These are phyloP conservation scores for Taenaris catops DNA, from an alignment of 2,888 invertebrate species.

Conservation along the genomic window DNA sequence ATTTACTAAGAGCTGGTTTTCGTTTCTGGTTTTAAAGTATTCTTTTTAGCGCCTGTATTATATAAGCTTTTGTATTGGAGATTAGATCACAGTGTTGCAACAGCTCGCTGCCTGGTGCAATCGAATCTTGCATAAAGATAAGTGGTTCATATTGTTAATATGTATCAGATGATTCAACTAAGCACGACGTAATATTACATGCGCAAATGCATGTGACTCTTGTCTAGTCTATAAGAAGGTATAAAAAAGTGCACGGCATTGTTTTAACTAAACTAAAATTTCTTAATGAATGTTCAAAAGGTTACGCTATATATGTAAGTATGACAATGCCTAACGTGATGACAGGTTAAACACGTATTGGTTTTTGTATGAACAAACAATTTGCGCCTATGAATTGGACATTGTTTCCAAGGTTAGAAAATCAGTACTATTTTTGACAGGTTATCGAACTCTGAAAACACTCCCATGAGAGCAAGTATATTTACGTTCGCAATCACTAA, in stretches of 20 bases:
- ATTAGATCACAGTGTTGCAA: slow-evolving; percentile 18
- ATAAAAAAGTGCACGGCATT: no score
- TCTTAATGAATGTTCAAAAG: no score
- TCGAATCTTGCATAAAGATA: slow-evolving; percentile 18
- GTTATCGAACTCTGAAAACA: slow-evolving; percentile 51
- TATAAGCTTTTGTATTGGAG: slow-evolving; percentile 16
- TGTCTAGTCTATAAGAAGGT: slow-evolving; percentile 9
- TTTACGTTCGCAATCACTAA: slow-evolving; percentile 59
- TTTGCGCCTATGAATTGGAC: background rate
- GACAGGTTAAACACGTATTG: no score
- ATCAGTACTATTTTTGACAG: slow-evolving; percentile 33
- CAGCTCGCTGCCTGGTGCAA: slow-evolving; percentile 15
- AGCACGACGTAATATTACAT: slow-evolving; percentile 21
- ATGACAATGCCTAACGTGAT: no score
- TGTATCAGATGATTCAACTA: slow-evolving; percentile 18
- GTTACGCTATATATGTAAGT: no score
- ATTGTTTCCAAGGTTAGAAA: slow-evolving; percentile 18
- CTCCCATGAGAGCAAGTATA: slow-evolving; percentile 41
- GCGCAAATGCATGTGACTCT: slow-evolving; percentile 6
- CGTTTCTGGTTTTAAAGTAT: slow-evolving; percentile 15
- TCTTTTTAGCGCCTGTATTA: slow-evolving; percentile 14
- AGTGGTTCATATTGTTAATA: slow-evolving; percentile 17
- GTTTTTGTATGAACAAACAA: no score
- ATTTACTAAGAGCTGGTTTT: slow-evolving; percentile 16
- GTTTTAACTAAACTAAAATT: no score